Percentiles rank a stretch among this genome's conserved stretches.
phyloP scores from a whole-genome alignment of 2,797 vertebrate species.

The Periparus ater region DNA sequence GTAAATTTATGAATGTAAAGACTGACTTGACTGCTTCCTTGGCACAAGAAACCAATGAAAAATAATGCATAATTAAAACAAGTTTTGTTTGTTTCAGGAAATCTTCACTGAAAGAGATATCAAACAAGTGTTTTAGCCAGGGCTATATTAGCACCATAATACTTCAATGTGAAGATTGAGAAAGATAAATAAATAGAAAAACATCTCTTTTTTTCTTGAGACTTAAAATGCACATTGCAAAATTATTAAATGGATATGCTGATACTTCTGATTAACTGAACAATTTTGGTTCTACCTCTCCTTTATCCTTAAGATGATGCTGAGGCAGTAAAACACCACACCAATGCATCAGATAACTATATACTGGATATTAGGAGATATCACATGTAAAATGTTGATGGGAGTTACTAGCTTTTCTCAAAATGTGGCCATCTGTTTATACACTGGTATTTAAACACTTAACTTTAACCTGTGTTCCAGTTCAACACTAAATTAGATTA shows the following conservation, averaged over 20 bases:
- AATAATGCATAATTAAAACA: neutral
- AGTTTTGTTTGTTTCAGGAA: neutral
- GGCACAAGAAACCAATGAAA: neutral
- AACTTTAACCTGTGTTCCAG: neutral
- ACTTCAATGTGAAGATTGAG: neutral
- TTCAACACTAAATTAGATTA: neutral
- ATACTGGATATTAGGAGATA: neutral
- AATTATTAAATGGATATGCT: neutral
- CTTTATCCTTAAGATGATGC: neutral
- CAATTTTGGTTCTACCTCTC: neutral
- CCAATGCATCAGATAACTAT: neutral
- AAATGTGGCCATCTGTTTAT: neutral
- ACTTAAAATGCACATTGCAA: neutral
- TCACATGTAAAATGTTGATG: neutral
- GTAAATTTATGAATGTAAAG: neutral
- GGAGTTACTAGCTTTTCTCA: neutral
- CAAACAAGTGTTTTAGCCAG: neutral
- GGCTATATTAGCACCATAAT: neutral
- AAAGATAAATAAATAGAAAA: neutral
- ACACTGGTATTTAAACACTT: neutral
- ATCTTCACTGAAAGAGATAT: neutral
- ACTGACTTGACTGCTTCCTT: neutral
- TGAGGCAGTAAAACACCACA: neutral
- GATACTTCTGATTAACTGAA: neutral
- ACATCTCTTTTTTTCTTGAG: neutral